Conservation (phyloP, 2,888 invertebrate species). For the Macaria notata region DNA sequence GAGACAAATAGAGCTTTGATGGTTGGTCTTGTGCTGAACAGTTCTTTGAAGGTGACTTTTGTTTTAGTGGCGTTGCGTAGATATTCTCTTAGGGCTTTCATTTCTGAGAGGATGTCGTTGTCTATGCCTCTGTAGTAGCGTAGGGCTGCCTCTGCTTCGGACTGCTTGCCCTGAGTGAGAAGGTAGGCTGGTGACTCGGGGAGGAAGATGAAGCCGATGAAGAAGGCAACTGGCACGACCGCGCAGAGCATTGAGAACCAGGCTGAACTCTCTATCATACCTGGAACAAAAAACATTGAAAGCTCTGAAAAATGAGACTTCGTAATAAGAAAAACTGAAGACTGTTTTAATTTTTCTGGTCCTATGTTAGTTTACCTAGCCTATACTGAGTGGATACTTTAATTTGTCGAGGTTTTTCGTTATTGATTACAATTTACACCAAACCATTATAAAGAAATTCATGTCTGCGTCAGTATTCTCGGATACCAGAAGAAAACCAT, state of each 20-base stretch:
- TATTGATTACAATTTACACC: too few relatives aligned
- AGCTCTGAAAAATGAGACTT: too few relatives aligned
- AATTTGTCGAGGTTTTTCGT: too few relatives aligned
- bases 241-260: slow-evolving; percentile 70
- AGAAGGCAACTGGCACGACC: slow-evolving; percentile 68
- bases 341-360: too few relatives aligned
- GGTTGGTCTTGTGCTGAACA: slow-evolving; percentile 65
- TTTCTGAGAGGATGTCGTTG: slow-evolving; percentile 81
- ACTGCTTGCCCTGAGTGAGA: slow-evolving; percentile 75
- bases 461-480: too few relatives aligned
- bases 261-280: slow-evolving; percentile 62
- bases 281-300: slow-evolving; percentile 41
- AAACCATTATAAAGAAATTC: too few relatives aligned
- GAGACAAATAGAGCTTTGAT: slow-evolving; percentile 74
- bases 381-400: too few relatives aligned
- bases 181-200: slow-evolving; percentile 88
- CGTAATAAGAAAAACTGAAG: too few relatives aligned
- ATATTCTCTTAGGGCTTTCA: slow-evolving; percentile 72
- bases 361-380: too few relatives aligned
- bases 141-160: slow-evolving; percentile 83
- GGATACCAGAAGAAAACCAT: too few relatives aligned
- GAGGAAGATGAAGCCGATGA: slow-evolving; percentile 82
- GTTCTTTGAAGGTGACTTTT: slow-evolving; percentile 69
- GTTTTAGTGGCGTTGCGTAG: slow-evolving; percentile 68
- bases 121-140: slow-evolving; percentile 84